Evolutionary conservation across 2,888 invertebrate genomes (phyloP), one percentile per base, ranked within the genome.

Genomic region (Troglohyphantes excavatus): DNA sequence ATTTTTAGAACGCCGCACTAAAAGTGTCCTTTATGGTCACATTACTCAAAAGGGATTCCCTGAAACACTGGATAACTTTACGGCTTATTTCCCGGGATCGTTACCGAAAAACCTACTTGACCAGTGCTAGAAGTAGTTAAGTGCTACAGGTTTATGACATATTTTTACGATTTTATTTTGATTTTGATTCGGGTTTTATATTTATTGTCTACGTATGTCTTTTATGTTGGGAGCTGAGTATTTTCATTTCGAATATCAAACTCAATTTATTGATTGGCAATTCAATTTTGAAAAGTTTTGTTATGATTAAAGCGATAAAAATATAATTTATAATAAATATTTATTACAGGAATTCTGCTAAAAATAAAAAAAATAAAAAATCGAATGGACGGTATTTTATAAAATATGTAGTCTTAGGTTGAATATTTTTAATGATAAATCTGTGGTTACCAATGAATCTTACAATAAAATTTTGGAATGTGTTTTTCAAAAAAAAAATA

Each of bases 1-100:
- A 82, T 82, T 63, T 78, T 72, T 70, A 39, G 53, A 61, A 61
- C 61, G 39, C 27, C 23, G 59, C 59, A 82, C 70, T 82, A 82
- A 82, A 82, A 70, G 26, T 53, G 67, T 72, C 72, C 72, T 82
- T 82, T 82, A 82, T 82, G 82, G 82, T 82, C 70, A 82, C 70
- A 82, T 82, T 82, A 72, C 70, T 82, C 72, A 82, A 72, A 72
- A 59, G 53, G 33, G 72, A 82, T 61, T 82, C 61, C 39, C 72
- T 61, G 27, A 70, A 53, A 63, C 70, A 72, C 59, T 82, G 21
- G 72, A 46, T 61, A 82, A 53, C 26, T 82, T 82, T 82, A 82
- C 68, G 82, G 33, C 82, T 82, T 82, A 82, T 72, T 72, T 82
- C 53, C 61, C 59, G 46, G 13, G 67, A 68, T 81, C 78, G 39